Evolutionary conservation across 2,888 invertebrate species (phyloP).

Genomic region (Pyrgus malvae): DNA sequence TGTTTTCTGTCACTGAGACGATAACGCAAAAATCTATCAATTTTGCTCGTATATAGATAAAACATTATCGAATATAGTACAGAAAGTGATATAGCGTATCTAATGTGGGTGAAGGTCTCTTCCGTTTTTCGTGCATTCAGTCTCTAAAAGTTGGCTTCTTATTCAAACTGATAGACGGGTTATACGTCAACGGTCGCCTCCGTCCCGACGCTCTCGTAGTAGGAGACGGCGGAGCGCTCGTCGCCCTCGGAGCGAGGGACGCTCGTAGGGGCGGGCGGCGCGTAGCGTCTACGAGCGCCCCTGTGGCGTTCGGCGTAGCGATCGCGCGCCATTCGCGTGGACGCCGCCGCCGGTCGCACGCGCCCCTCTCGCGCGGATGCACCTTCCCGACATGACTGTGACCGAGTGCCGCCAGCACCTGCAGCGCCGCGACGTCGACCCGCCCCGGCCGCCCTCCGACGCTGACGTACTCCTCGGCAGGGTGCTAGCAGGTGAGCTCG

Average conservation of each 20-base stretch:
- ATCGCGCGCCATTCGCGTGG: constrained; percentile 74
- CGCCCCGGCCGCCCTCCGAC: constrained; percentile 49
- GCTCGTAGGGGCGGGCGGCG: constrained; percentile 53
- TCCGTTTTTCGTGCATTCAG: neutral
- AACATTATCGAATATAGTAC: neutral
- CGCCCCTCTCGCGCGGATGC: constrained; percentile 67
- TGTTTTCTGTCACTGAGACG: no score
- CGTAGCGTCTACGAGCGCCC: constrained; percentile 61
- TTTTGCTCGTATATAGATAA: neutral
- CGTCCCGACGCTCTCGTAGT: neutral
- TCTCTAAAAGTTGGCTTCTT: neutral
- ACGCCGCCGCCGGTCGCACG: constrained; percentile 78
- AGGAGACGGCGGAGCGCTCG: neutral
- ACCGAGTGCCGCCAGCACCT: constrained; percentile 65
- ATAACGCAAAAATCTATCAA: neutral
- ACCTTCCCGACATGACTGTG: constrained; percentile 70
- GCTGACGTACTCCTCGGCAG: constrained; percentile 72
- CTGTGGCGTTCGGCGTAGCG: constrained; percentile 65
- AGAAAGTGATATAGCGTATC: neutral
- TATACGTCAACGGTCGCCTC: neutral
- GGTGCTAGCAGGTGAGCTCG: constrained; percentile 72
- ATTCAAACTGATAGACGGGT: neutral
- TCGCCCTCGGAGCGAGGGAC: constrained; percentile 42
- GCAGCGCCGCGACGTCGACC: constrained; percentile 48
- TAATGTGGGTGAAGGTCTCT: constrained; percentile 5